phyloP scores from a whole-genome alignment of 1,140 invertebrate genomes.

The Paraescarpia echinospica region DNA sequence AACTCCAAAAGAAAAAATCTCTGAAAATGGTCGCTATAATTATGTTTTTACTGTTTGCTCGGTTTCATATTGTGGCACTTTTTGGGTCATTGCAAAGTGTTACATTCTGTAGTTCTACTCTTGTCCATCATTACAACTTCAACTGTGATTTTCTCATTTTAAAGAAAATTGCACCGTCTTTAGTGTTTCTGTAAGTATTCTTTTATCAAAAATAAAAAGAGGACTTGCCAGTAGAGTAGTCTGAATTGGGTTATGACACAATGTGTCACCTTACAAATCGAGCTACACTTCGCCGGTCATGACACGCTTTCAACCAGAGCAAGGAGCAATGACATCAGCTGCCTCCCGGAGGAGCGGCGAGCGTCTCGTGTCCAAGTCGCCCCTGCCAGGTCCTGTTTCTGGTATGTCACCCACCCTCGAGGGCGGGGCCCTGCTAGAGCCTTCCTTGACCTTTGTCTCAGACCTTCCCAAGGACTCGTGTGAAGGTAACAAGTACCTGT shows the following conservation, averaged over 20 bases:
- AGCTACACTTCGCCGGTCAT: conserved; percentile 39
- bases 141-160: no score
- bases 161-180: no score
- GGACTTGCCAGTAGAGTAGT: conserved; percentile 42
- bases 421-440: conserved; percentile 38
- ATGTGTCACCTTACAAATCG: conserved; percentile 40
- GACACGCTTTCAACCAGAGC: conserved; percentile 34
- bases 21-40: no score
- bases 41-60: no score
- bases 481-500: conserved; percentile 29
- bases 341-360: not conserved
- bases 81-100: no score
- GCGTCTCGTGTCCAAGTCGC: conserved; percentile 32
- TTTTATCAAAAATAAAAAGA: not conserved
- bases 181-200: no score
- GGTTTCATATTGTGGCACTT: no score
- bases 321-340: conserved; percentile 34
- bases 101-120: no score
- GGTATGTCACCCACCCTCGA: conserved; percentile 35
- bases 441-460: conserved; percentile 41
- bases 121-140: no score
- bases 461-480: conserved; percentile 42
- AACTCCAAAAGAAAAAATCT: no score
- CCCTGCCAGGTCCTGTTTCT: conserved; percentile 37
- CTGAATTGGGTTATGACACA: conserved; percentile 47